These are phyloP conservation scores for Kryptopterus vitreolus DNA, from an alignment of 2,797 vertebrate genomes.

Conservation along the genomic window DNA sequence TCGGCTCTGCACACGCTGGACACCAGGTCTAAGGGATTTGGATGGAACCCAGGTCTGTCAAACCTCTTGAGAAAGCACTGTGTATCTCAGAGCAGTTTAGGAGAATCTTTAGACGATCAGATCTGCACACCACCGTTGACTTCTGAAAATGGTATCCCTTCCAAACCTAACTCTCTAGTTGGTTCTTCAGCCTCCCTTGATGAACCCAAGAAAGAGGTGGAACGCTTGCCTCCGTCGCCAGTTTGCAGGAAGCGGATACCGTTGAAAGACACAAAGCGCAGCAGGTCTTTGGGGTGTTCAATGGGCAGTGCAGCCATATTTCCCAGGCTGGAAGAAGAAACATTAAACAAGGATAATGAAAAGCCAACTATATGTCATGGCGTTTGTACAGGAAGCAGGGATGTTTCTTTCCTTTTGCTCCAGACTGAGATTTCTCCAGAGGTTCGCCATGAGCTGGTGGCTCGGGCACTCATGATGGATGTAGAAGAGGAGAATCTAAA, in stretches of 20 bases:
- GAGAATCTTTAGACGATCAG: conserved; percentile 38
- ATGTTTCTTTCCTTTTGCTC: conserved; percentile 63
- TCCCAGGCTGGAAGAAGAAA: conserved; percentile 52
- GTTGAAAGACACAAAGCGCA: conserved; percentile 73
- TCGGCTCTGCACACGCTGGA: conserved; percentile 80
- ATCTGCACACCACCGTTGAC: conserved; percentile 26
- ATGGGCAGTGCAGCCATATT: conserved; percentile 42
- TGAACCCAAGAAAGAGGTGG: conserved; percentile 61
- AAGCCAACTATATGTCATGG: conserved; percentile 27
- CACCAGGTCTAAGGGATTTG: conserved; percentile 50
- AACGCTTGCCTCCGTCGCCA: conserved; percentile 56
- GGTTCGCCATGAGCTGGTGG: conserved; percentile 79
- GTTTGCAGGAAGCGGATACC: conserved; percentile 60
- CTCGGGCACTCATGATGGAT: conserved; percentile 82
- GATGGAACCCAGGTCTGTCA: conserved; percentile 56
- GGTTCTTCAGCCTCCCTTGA: conserved; percentile 56
- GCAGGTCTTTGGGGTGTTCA: conserved; percentile 74
- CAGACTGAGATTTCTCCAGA: conserved; percentile 78
- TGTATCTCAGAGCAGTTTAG: conserved; percentile 69
- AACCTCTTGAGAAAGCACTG: conserved; percentile 62
- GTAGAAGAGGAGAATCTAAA: conserved; percentile 74
- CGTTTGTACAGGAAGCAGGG: conserved; percentile 5
- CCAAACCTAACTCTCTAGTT: conserved; percentile 61
- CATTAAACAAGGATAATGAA: conserved; percentile 19
- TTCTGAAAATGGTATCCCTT: conserved; percentile 59